Conservation (phyloP, 2,113 vertebrate species). For the Pangasianodon gigas region DNA sequence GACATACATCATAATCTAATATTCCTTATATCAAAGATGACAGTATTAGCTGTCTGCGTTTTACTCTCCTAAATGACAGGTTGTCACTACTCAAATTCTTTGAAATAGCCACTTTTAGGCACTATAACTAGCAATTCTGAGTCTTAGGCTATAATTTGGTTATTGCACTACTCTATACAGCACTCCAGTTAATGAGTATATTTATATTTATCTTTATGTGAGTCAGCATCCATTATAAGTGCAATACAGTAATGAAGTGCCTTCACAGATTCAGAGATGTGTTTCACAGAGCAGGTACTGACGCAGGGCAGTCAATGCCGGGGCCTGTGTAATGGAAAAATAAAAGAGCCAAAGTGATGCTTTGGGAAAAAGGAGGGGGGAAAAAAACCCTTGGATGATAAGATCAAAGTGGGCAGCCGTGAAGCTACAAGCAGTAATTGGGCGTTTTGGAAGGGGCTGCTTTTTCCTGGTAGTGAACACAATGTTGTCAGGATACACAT, state of each 20-base stretch:
- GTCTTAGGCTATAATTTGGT: not conserved
- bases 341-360: conserved; percentile 48
- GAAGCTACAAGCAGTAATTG: conserved; percentile 49
- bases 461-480: conserved; percentile 34
- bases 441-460: conserved; percentile 30
- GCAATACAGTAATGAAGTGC: conserved; percentile 35
- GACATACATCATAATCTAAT: conserved; percentile 12
- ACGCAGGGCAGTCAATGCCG: conserved; percentile 1
- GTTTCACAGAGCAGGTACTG: conserved; percentile 39
- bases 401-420: conserved; percentile 56
- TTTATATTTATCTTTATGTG: conserved; percentile 12
- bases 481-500: conserved; percentile 26
- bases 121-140: conserved; percentile 17
- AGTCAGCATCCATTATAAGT: conserved; percentile 32
- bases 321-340: conserved; percentile 54
- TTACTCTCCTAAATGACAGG: conserved; percentile 8
- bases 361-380: not conserved
- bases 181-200: conserved; percentile 25
- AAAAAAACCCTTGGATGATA: conserved; percentile 43
- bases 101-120: conserved; percentile 20
- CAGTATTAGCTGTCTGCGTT: not conserved
- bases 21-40: conserved; percentile 11
- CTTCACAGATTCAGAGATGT: conserved; percentile 21
- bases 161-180: not conserved
- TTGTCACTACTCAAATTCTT: not conserved